Conservation (phyloP, 2,888 invertebrate species). For the Allolobophora icterica region DNA sequence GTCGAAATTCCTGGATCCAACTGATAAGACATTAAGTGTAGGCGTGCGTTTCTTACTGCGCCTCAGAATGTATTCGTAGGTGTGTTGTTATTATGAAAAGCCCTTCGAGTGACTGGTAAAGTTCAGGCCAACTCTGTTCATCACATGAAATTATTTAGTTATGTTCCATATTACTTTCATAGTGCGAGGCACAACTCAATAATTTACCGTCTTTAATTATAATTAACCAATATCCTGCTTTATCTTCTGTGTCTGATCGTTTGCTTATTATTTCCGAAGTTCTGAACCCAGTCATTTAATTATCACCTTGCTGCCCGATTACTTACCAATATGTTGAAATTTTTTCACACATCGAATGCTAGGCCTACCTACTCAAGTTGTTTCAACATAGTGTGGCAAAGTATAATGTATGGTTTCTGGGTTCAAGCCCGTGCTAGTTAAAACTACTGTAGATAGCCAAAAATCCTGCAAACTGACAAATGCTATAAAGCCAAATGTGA, state of each 20-base stretch:
- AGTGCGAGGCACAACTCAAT: too few species aligned
- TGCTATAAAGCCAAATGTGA: neutral
- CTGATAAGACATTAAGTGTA: neutral
- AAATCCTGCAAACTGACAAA: neutral
- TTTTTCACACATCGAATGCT: neutral
- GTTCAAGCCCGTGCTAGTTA: too few species aligned
- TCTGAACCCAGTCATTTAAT: neutral
- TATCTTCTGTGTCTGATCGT: neutral
- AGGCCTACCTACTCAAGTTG: neutral
- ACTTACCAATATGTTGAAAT: neutral
- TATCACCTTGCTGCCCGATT: neutral
- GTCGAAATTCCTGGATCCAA: neutral
- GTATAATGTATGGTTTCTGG: neutral
- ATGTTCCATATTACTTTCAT: too few species aligned
- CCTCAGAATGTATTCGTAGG: neutral
- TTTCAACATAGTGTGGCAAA: neutral
- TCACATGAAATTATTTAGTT: neutral
- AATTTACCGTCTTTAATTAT: neutral
- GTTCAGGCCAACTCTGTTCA: neutral
- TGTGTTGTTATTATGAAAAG: neutral
- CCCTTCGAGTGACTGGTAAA: neutral
- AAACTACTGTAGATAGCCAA: neutral
- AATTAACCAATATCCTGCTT: neutral
- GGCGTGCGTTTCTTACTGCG: neutral
- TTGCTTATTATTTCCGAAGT: neutral